Evolutionary conservation across 2,888 invertebrate genomes (phyloP), one percentile per base, ranked within the genome.

Genomic region (Dryomyza anilis): DNA sequence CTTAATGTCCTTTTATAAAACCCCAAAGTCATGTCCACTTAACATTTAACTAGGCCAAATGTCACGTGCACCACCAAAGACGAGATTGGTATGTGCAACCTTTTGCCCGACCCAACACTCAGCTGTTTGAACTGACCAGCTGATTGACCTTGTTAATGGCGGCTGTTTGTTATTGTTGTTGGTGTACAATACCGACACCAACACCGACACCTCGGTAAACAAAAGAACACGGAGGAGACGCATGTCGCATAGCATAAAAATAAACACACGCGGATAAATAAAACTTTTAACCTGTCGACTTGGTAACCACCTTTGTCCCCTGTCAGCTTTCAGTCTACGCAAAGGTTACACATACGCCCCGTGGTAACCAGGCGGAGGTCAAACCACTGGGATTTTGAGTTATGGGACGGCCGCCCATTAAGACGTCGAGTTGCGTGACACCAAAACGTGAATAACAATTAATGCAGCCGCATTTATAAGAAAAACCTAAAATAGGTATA

Each of bases 61-160:
- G 59, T 33, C 59, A 59, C 59, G 59, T 59, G 59, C 59, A 14
- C n/a, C n/a, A n/a, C n/a, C n/a, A n/a, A n/a, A n/a, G n/a, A n/a
- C 33, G 36, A 6, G 21, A 27, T 16, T 6, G 19, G 55, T 39
- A 7, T 33, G 7, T 12, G 29, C 52, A n/a, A 29, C 16, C 8
- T 27, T 27, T 19, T 4, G 27, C 7, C 27, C n/a, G 21, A n/a
- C 29, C n/a, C 10, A 27, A 25, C 29, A 3, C 52, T 14, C 58
- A 57, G 30, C 58, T 14, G 45, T 53, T 46, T 10, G 4, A 3
- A 27, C 6, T 21, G 33, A 19, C 27, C 45, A 43, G 58, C 59
- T 30, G 30, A 33, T 46, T 46, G 48, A 48, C 59, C 59, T 59
- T 59, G 59, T 46, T 57, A n/a, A 16, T n/a, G n/a, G 39, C 3